These are phyloP conservation scores for Ascidia mentula DNA, from an alignment of 23 tunicate genomes.

Conservation along the genomic window DNA sequence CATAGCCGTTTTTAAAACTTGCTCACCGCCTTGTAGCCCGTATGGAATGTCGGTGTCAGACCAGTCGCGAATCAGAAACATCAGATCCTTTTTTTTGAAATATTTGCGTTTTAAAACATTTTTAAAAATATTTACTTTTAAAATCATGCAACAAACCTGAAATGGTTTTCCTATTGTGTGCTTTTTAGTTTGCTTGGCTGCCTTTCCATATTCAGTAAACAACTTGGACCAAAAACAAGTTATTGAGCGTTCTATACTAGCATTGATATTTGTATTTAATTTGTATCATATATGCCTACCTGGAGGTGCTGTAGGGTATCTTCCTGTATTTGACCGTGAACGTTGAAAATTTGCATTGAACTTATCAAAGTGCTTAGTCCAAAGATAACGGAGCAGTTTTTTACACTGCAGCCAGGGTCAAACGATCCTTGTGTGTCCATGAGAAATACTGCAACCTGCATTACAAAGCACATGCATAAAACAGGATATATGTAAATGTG, in stretches of 20 bases:
- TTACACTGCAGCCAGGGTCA: background rate
- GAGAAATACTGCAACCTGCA: slow-evolving; percentile 19
- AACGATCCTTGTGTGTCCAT: slow-evolving; percentile 29
- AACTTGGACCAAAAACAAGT: background rate
- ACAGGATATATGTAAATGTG: background rate
- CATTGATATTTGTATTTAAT: background rate
- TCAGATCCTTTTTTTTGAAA: slow-evolving; percentile 10
- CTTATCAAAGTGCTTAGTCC: slow-evolving; percentile 33
- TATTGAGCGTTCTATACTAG: background rate
- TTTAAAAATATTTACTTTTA: background rate
- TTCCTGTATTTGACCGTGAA: slow-evolving; percentile 12
- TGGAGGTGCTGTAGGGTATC: slow-evolving; percentile 8
- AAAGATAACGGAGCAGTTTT: background rate
- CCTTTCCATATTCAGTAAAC: slow-evolving; percentile 22
- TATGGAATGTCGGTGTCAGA: background rate
- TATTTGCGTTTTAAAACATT: background rate
- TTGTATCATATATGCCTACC: background rate
- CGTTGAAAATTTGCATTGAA: slow-evolving; percentile 22
- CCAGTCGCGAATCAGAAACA: slow-evolving; percentile 26
- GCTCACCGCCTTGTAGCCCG: background rate
- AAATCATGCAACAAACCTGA: background rate
- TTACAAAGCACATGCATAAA: background rate
- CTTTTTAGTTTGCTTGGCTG: background rate
- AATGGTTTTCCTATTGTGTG: background rate
- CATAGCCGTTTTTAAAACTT: background rate